Base-by-base conservation (phyloP, 2,888 invertebrate genomes). In the Epiblema foenella region DNA sequence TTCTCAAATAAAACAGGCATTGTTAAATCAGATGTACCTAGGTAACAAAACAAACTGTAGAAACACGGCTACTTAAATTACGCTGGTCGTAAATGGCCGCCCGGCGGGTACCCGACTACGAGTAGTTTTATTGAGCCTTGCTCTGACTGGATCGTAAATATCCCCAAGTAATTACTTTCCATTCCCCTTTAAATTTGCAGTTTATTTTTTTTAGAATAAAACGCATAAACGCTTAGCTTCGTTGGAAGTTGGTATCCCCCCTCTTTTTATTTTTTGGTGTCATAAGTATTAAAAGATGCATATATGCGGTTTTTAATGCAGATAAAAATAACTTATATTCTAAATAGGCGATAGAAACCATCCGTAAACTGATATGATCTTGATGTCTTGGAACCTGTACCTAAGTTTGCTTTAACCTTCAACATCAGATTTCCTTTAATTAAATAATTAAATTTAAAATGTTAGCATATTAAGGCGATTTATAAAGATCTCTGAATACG, bases 51-150 rank as follows among this genome's bases (percentile, higher is more conserved):
- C 81, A 78, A 80, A 83, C 84, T 82, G 82, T 79, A 81, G 81
- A 85, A 83, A 87, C 84, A 86, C 83, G 82, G 83, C 81, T 82
- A 82, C 80, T 87, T 85, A 87, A 85, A 87, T 84, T 83, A 83
- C 80, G 83, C 79, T 79, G 79, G 81, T 85, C 86, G 85, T 87
- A 85, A 88, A 89, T 85, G 86, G 82, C 81, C 85, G 88, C 89
- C 86, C 85, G 82, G 89, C 85, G 88, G 89, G 87, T 87, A 86
- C 86, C 85, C 86, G 80, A 85, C 87, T 89, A 90, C 86, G 80
- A 85, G 87, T 89, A 90, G 89, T 89, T 91, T 90, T 90, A 91
- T 91, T 89, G 89, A 88, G 88, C 87, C 85, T 86, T 89, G 89
- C 86, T 85, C 88, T 84, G 86, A 84, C 84, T 84, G 81, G 87